Evolutionary conservation across 2,888 invertebrate species (phyloP), one percentile per base, ranked within the genome.

Genomic region (Hydrotaea diabolus): DNA sequence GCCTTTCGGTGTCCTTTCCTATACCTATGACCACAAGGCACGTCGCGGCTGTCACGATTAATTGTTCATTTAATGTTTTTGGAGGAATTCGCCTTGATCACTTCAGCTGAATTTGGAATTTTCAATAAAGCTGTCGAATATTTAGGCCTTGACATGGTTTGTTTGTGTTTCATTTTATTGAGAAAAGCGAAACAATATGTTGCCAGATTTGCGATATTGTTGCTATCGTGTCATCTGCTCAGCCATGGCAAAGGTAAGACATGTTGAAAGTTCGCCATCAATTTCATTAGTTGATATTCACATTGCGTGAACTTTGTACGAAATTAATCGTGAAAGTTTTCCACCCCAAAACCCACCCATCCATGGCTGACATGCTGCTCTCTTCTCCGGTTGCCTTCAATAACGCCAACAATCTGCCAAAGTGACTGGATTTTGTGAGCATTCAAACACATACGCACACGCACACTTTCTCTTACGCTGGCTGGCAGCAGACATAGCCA

Each of bases 241-340:
- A 62, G 31, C 62, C 36, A 8, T 15, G 1, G 11, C 55, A 76
- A 57, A 71, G 46, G 59, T 74, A 64, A 85, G 46, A 73, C 69
- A 82, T 64, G 72, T 59, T 66, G 21, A 82, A 85, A 83, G 36
- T 76, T 82, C 72, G 72, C 39, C 59, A 49, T 66, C 77, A 74
- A 62, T 83, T 77, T 78, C 69, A 78, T 80, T 80, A 77, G 59
- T 75, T 55, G 31, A 55, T 79, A 79, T 82, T 82, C 83, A 74
- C 78, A 57, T 57, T 78, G 78, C 78, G 76, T 81, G 57, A 78
- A 79, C 76, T 80, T 85, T 78, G 86, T 86, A 77, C 76, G 87
- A 86, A 86, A 87, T 88, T 87, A 87, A 88, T 86, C 86, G 86
- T 84, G 78, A 87, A 88, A 88, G 87, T 87, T 88, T 87, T 79